Conservation (phyloP, 2,797 vertebrate species). For the Megalops cyprinoides region DNA sequence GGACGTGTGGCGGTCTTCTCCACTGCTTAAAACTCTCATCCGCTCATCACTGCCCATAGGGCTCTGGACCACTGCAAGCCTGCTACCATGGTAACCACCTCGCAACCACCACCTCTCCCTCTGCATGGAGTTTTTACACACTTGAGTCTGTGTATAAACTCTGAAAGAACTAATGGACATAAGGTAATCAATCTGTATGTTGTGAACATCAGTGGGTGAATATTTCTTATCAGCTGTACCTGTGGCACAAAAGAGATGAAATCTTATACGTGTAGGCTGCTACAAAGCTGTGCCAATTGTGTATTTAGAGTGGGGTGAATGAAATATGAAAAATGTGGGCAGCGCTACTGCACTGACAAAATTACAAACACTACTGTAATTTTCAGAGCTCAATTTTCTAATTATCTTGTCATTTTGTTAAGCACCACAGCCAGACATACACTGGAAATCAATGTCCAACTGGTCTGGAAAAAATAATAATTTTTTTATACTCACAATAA, state of each 20-base stretch:
- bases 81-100: slow-evolving; percentile 74
- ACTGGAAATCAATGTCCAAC: neutral
- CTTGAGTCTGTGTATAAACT: neutral
- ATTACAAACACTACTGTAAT: neutral
- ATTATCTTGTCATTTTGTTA: neutral
- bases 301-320: neutral
- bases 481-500: neutral
- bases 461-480: neutral
- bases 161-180: neutral
- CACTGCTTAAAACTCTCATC: slow-evolving; percentile 63
- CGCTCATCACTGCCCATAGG: slow-evolving; percentile 68
- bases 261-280: too few species aligned
- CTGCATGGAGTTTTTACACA: neutral
- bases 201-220: neutral
- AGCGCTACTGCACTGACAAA: neutral
- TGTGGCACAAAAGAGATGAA: neutral
- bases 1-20: neutral
- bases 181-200: neutral
- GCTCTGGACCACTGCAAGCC: slow-evolving; percentile 74
- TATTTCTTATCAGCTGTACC: neutral
- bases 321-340: neutral
- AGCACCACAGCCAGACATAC: neutral
- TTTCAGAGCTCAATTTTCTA: neutral
- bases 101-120: slow-evolving; percentile 47
- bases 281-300: neutral